Conservation (phyloP, 2,888 invertebrate species). For the Eupeodes luniger region DNA sequence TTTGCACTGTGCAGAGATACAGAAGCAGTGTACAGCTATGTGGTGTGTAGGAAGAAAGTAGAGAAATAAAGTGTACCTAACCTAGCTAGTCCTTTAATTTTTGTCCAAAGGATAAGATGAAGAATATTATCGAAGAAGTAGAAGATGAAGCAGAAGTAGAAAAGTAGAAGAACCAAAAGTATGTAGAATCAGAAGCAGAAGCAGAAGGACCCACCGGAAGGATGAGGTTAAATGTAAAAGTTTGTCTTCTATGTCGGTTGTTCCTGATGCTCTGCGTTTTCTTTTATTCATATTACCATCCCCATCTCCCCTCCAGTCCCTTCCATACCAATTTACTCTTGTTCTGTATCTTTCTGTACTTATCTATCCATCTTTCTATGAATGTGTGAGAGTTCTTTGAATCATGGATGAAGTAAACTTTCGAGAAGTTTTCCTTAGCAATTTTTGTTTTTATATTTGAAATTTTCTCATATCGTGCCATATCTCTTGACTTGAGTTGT, state of each 20-base stretch:
- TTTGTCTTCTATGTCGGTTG: slow-evolving; percentile 69
- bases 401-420: slow-evolving; percentile 76
- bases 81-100: slow-evolving; percentile 56
- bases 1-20: slow-evolving; percentile 11
- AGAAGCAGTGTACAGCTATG: slow-evolving; percentile 1
- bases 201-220: slow-evolving; percentile 66
- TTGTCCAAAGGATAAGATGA: slow-evolving; percentile 68
- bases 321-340: background rate
- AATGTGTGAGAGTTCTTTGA: slow-evolving; percentile 61
- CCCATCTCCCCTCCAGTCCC: too few relatives aligned
- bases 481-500: slow-evolving; percentile 1
- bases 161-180: too few relatives aligned
- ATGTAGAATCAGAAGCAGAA: slow-evolving; percentile 21
- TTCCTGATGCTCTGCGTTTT: slow-evolving; percentile 48
- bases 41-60: background rate
- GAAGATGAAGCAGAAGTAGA: slow-evolving; percentile 12
- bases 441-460: slow-evolving; percentile 24
- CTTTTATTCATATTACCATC: slow-evolving; percentile 54
- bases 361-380: slow-evolving; percentile 2
- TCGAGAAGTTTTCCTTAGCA: slow-evolving; percentile 48
- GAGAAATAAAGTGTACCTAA: background rate
- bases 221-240: slow-evolving; percentile 76
- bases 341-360: slow-evolving; percentile 7
- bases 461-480: slow-evolving; percentile 27
- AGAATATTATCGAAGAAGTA: slow-evolving; percentile 62